These are phyloP conservation scores for Dioctria rufipes DNA, from an alignment of 2,888 invertebrate species.

Conservation along the genomic window DNA sequence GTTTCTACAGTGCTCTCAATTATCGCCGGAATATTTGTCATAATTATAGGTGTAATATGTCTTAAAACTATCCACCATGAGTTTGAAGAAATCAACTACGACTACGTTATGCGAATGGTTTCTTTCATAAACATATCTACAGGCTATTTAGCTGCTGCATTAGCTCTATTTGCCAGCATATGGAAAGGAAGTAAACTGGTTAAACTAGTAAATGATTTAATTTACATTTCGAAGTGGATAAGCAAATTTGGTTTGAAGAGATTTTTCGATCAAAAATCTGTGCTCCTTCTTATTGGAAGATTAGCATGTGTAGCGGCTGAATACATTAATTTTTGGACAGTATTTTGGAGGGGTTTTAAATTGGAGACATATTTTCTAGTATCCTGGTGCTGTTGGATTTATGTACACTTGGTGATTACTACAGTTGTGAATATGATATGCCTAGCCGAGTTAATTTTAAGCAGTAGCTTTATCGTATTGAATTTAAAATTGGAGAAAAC, in stretches of 20 bases:
- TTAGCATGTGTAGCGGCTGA: not conserved
- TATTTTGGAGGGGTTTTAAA: not conserved
- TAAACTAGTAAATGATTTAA: slow-evolving; percentile 8
- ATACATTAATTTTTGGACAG: slow-evolving; percentile 11
- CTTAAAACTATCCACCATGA: not conserved
- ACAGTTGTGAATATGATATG: slow-evolving; percentile 10
- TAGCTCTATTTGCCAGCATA: slow-evolving; percentile 8
- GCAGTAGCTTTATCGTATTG: not conserved
- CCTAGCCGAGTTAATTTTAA: not conserved
- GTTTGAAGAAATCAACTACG: slow-evolving; percentile 7
- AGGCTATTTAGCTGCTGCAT: slow-evolving; percentile 7
- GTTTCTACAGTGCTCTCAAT: slow-evolving; percentile 1
- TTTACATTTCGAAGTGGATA: not conserved
- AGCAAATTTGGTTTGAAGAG: not conserved
- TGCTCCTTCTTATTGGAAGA: slow-evolving; percentile 7
- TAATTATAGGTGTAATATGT: not conserved
- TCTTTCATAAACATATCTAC: slow-evolving; percentile 32
- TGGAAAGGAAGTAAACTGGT: not conserved
- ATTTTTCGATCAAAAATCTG: slow-evolving; percentile 4
- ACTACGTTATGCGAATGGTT: slow-evolving; percentile 29
- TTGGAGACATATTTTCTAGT: not conserved
- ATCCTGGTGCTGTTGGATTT: slow-evolving; percentile 5
- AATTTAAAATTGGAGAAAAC: slow-evolving; percentile 13
- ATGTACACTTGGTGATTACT: slow-evolving; percentile 8
- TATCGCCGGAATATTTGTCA: not conserved